Conservation (phyloP, 1,140 invertebrate genomes). For the Drosophila ficusphila region DNA sequence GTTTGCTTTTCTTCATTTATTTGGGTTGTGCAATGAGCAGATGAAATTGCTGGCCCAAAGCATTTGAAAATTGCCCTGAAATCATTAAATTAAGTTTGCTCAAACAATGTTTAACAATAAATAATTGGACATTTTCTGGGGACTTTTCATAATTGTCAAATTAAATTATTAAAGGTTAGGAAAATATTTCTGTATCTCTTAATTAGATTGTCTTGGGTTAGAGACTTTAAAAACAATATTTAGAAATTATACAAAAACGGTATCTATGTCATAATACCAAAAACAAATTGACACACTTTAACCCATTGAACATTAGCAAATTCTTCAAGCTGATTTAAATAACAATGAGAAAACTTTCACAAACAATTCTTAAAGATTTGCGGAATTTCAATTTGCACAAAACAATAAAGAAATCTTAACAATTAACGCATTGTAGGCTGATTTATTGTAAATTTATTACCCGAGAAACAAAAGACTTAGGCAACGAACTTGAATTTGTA, state of each 20-base stretch:
- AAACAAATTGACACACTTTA: no score
- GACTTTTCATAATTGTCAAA: constrained; percentile 9
- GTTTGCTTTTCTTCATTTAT: constrained; percentile 38
- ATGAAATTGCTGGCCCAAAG: constrained; percentile 12
- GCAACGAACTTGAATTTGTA: constrained; percentile 62
- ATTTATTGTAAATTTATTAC: constrained; percentile 1
- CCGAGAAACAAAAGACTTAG: constrained; percentile 63
- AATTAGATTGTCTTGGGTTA: not conserved
- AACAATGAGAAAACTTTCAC: constrained; percentile 13
- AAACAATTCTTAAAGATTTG: not conserved
- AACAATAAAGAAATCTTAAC: not conserved
- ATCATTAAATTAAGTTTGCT: constrained; percentile 13
- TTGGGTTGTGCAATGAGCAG: constrained; percentile 38
- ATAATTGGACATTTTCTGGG: constrained; percentile 21
- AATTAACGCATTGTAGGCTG: not conserved
- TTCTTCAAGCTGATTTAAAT: not conserved
- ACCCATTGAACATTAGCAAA: not conserved
- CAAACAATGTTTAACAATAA: constrained; percentile 23
- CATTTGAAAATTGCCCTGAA: constrained; percentile 26
- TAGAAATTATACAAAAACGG: no score
- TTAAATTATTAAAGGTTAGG: not conserved
- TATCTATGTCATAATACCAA: no score
- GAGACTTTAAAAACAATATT: no score
- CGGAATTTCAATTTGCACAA: not conserved
- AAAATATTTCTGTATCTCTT: not conserved